Percentiles rank a stretch among this genome's conserved stretches.
Conservation (phyloP, 2,113 vertebrate species). For the Catharus minimus region DNA sequence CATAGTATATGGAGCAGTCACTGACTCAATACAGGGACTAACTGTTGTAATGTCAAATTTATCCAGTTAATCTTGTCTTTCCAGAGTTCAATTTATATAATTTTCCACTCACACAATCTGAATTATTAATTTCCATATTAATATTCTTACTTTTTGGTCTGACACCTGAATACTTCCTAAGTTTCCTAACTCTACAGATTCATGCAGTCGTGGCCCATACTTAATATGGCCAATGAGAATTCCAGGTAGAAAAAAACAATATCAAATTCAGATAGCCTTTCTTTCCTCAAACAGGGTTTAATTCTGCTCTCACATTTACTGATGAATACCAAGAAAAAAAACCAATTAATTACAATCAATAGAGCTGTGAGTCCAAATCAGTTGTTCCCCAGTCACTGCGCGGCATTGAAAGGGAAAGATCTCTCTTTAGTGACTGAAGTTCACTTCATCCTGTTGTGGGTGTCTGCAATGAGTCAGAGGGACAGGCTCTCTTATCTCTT, state of each 20-base stretch:
- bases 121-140: neutral
- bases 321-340: neutral
- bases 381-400: neutral
- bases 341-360: neutral
- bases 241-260: neutral
- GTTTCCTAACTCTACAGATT: neutral
- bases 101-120: neutral
- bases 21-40: neutral
- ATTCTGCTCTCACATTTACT: neutral
- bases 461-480: neutral
- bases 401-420: neutral
- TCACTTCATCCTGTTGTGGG: neutral
- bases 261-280: neutral
- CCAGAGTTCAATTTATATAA: neutral
- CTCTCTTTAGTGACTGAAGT: neutral
- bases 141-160: neutral
- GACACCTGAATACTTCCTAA: neutral
- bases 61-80: neutral
- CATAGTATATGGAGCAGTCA: neutral
- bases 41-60: neutral
- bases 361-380: neutral
- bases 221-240: neutral
- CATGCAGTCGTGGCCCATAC: neutral
- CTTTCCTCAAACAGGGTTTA: neutral
- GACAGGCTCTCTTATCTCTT: accelerated